Evolutionary conservation across 2,888 invertebrate genomes (phyloP).

Genomic region (Dolichopus griseipennis): DNA sequence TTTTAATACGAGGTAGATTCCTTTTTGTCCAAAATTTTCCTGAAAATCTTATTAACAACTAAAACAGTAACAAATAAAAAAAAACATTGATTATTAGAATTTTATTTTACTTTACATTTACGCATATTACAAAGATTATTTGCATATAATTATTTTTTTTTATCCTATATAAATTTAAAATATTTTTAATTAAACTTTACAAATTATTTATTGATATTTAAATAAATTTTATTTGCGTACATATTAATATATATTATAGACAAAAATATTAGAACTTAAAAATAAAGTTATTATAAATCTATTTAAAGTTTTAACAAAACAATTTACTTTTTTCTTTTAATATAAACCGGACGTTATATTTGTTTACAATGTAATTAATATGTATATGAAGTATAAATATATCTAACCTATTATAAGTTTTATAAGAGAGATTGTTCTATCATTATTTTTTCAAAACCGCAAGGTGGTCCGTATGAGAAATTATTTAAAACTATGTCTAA

Average conservation of each 20-base stretch:
- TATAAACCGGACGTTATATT: not conserved
- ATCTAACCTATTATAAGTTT: constrained; percentile 27
- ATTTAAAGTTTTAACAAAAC: not conserved
- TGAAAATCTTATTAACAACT: too few relatives aligned
- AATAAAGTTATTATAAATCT: not conserved
- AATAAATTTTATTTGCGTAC: not conserved
- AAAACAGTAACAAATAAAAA: too few relatives aligned
- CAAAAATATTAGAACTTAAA: not conserved
- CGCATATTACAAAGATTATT: not conserved
- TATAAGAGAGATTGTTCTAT: constrained; percentile 92
- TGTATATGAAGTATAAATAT: not conserved
- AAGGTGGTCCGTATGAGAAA: constrained; percentile 72
- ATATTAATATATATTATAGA: not conserved
- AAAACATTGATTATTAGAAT: not conserved
- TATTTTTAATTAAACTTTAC: not conserved
- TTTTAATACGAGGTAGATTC: too few relatives aligned
- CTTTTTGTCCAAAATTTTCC: too few relatives aligned
- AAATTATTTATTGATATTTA: not conserved
- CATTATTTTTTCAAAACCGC: constrained; percentile 92
- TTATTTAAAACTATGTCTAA: constrained; percentile 88
- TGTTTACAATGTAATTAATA: not conserved
- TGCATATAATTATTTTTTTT: not conserved
- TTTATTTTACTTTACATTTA: constrained; percentile 3
- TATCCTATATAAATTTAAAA: not conserved
- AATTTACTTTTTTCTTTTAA: not conserved